Percentiles rank a stretch among this genome's conserved stretches.
Evolutionary conservation across 1,140 invertebrate genomes (phyloP).

Genomic region (Maniola jurtina): DNA sequence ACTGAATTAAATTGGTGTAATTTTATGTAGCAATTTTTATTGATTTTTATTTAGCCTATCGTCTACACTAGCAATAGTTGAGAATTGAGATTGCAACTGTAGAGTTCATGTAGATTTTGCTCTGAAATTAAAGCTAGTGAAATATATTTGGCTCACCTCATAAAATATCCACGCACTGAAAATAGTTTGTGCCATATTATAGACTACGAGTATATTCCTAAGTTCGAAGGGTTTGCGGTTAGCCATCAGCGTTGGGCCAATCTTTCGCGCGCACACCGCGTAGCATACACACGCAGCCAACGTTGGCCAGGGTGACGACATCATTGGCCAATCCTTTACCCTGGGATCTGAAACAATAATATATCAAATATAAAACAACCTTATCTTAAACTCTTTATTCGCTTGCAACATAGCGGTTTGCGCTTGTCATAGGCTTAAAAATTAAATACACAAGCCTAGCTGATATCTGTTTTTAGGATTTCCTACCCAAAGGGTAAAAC

Average conservation of each 20-base stretch:
- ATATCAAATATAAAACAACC: background rate
- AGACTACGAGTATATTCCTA: slow-evolving; percentile 88
- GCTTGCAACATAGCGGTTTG: background rate
- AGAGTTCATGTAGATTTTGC: too few species aligned
- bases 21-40: too few species aligned
- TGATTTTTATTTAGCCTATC: too few species aligned
- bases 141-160: slow-evolving; percentile 82
- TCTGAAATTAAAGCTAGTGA: background rate
- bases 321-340: slow-evolving; percentile 94
- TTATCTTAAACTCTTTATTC: background rate
- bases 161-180: slow-evolving; percentile 96
- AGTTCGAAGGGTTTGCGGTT: slow-evolving; percentile 94
- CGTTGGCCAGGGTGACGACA: slow-evolving; percentile 94
- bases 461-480: too few species aligned
- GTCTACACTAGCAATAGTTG: too few species aligned
- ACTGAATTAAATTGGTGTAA: too few species aligned
- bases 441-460: too few species aligned
- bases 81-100: too few species aligned
- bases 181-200: slow-evolving; percentile 93
- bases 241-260: slow-evolving; percentile 94
- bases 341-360: slow-evolving; percentile 86
- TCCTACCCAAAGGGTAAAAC: too few species aligned
- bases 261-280: slow-evolving; percentile 89
- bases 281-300: slow-evolving; percentile 90
- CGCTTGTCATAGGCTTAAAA: too few species aligned